Evolutionary conservation across 2,797 vertebrate genomes (phyloP).

Genomic region (Austrolebias charrua): DNA sequence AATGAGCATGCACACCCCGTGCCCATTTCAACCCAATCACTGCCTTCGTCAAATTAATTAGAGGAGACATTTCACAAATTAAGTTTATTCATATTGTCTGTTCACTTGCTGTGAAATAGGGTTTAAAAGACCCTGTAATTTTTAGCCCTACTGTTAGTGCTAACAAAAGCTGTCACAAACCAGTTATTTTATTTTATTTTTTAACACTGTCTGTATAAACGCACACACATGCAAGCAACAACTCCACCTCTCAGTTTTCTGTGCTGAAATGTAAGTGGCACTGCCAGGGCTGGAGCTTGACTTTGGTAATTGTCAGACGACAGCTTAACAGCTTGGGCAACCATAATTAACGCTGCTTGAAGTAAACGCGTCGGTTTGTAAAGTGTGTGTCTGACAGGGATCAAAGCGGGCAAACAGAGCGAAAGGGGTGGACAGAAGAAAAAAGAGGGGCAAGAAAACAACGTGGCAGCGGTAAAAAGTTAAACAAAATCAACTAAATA

Average conservation of each 20-base stretch:
- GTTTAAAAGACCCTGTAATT: slow-evolving; percentile 58
- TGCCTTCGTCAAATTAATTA: slow-evolving; percentile 73
- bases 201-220: slow-evolving; percentile 6
- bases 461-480: slow-evolving; percentile 58
- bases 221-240: slow-evolving; percentile 20
- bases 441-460: slow-evolving; percentile 27
- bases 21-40: background rate
- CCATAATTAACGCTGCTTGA: slow-evolving; percentile 77
- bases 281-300: slow-evolving; percentile 67
- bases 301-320: slow-evolving; percentile 79
- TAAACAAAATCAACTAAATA: slow-evolving; percentile 78
- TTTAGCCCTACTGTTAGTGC: slow-evolving; percentile 63
- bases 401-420: slow-evolving; percentile 1
- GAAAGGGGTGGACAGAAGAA: slow-evolving; percentile 13
- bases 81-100: slow-evolving; percentile 70
- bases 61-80: slow-evolving; percentile 74
- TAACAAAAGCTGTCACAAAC: slow-evolving; percentile 75
- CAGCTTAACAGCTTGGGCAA: slow-evolving; percentile 80
- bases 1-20: slow-evolving; percentile 23
- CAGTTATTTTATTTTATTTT: slow-evolving; percentile 32
- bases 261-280: slow-evolving; percentile 64
- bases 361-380: slow-evolving; percentile 68
- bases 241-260: slow-evolving; percentile 63
- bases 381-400: slow-evolving; percentile 22
- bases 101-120: slow-evolving; percentile 59